phyloP scores from a whole-genome alignment of 1,140 invertebrate species.

The Lamellibrachia luymesi region DNA sequence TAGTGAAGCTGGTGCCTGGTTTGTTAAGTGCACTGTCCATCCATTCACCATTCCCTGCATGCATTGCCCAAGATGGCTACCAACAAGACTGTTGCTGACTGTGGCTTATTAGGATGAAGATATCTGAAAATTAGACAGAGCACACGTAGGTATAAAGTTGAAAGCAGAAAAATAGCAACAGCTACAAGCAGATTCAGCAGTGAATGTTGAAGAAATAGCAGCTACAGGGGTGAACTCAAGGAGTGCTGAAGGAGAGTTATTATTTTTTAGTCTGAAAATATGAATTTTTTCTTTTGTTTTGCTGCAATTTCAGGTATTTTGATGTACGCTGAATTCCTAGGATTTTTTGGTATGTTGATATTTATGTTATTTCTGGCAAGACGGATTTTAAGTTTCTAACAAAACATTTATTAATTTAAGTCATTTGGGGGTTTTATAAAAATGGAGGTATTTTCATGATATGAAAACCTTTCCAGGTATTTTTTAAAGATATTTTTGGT shows the following conservation, averaged over 20 bases:
- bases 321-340: neutral
- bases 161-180: neutral
- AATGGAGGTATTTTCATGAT: neutral
- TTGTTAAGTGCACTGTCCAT: neutral
- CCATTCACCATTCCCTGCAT: neutral
- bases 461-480: neutral
- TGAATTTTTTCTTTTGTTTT: neutral
- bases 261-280: neutral
- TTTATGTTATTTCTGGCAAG: neutral
- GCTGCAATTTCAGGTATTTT: neutral
- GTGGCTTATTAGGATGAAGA: neutral
- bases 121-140: slow-evolving; percentile 5
- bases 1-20: neutral
- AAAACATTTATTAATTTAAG: neutral
- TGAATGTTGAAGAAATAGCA: neutral
- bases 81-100: too few species aligned
- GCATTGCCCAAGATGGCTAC: too few species aligned
- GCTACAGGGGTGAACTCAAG: neutral
- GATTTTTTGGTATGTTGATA: neutral
- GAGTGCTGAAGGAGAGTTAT: neutral
- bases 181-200: neutral
- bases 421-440: neutral
- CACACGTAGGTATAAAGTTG: neutral
- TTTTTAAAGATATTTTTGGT: neutral
- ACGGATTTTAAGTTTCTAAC: neutral